Evolutionary conservation across 2,797 vertebrate genomes (phyloP).

Genomic region (Trachops cirrhosus): DNA sequence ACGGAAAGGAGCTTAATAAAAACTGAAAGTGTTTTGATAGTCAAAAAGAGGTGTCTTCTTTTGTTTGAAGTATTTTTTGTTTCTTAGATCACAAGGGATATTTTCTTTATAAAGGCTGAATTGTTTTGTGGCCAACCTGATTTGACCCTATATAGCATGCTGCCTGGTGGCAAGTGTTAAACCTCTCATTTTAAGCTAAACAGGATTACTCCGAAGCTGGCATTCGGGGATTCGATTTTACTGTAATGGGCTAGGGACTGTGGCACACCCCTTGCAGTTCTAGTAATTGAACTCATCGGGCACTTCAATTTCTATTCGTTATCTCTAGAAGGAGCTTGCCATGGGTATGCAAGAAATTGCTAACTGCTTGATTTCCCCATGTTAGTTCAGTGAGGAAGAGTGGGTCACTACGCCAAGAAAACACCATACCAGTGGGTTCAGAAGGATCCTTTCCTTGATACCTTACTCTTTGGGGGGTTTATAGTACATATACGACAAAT

Average conservation of each 20-base stretch:
- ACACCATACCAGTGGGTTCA: slow-evolving; percentile 48
- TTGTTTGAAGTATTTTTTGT: slow-evolving; percentile 40
- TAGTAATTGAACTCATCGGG: slow-evolving; percentile 82
- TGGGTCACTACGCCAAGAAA: slow-evolving; percentile 70
- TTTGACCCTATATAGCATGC: slow-evolving; percentile 80
- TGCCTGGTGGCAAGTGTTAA: slow-evolving; percentile 84
- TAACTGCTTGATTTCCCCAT: slow-evolving; percentile 76
- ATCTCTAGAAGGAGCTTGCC: slow-evolving; percentile 74
- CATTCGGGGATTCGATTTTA: slow-evolving; percentile 83
- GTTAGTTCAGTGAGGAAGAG: slow-evolving; percentile 76
- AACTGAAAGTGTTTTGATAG: slow-evolving; percentile 41
- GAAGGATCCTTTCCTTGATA: slow-evolving; percentile 47
- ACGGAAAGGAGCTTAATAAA: not conserved
- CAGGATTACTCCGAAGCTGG: slow-evolving; percentile 86
- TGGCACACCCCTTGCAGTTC: slow-evolving; percentile 70
- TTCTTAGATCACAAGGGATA: slow-evolving; percentile 73
- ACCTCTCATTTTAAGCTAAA: slow-evolving; percentile 89
- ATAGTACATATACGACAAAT: not conserved
- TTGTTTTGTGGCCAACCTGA: slow-evolving; percentile 86
- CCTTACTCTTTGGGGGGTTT: slow-evolving; percentile 12
- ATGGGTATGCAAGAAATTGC: slow-evolving; percentile 54
- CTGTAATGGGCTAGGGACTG: slow-evolving; percentile 74
- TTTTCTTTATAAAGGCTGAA: slow-evolving; percentile 85
- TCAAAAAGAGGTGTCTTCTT: slow-evolving; percentile 66
- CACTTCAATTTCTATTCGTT: slow-evolving; percentile 80